These are phyloP conservation scores for Oreonectes daqikongensis DNA, from an alignment of 2,797 vertebrate genomes.

Conservation along the genomic window DNA sequence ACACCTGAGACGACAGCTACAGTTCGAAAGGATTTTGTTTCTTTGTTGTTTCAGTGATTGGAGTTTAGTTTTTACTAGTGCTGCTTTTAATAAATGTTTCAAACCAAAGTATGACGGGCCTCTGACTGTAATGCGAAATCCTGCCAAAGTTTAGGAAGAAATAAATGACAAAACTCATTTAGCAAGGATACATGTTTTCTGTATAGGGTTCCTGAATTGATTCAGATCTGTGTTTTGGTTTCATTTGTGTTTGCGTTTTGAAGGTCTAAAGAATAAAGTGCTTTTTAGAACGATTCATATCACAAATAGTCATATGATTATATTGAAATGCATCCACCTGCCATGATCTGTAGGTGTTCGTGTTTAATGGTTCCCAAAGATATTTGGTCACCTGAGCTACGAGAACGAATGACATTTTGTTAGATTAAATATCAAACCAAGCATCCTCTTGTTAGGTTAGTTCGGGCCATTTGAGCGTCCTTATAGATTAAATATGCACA, in stretches of 20 bases:
- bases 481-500: too few species aligned
- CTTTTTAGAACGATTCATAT: background rate
- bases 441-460: background rate
- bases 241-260: background rate
- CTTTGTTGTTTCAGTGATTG: background rate
- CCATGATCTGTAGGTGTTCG: background rate
- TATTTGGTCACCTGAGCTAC: background rate
- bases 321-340: too few species aligned
- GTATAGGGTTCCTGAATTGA: background rate
- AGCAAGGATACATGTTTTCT: background rate
- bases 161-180: background rate
- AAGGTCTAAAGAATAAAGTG: background rate
- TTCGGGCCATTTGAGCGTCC: too few species aligned
- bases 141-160: background rate
- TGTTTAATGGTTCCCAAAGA: background rate
- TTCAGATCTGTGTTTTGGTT: background rate
- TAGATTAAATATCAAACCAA: background rate
- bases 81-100: background rate
- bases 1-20: background rate
- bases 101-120: background rate
- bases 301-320: background rate
- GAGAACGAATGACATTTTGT: background rate
- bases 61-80: background rate
- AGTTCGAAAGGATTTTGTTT: slow-evolving; percentile 4
- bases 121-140: background rate